These are phyloP conservation scores for Falco biarmicus DNA, from an alignment of 2,797 vertebrate genomes.

Conservation along the genomic window DNA sequence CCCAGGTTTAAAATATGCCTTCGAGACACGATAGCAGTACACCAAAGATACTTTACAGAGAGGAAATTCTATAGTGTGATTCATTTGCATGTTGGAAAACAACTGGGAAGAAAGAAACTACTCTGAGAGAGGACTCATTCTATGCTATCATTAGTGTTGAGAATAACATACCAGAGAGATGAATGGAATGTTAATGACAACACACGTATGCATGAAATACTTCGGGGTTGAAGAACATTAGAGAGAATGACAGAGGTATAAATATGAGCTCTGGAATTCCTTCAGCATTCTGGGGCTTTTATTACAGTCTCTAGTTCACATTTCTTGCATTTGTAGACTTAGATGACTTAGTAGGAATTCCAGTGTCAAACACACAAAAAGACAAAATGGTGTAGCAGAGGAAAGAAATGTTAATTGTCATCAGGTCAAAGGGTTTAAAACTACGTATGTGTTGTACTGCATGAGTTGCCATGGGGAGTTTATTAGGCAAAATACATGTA, in stretches of 20 bases:
- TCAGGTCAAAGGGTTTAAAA: neutral
- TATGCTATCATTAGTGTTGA: neutral
- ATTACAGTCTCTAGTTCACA: neutral
- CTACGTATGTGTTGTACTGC: neutral
- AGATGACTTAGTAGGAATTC: neutral
- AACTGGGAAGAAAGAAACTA: conserved; percentile 24
- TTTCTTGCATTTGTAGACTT: neutral
- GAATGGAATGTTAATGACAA: neutral
- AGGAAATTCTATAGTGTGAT: neutral
- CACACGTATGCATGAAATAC: neutral
- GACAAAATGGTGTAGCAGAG: neutral
- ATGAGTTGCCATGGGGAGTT: neutral
- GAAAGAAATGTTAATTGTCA: neutral
- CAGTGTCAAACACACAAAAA: neutral
- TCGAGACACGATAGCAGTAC: neutral
- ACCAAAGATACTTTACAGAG: neutral
- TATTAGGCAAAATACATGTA: neutral
- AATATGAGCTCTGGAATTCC: neutral
- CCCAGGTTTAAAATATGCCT: neutral
- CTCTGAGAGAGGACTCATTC: neutral
- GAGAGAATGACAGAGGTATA: neutral
- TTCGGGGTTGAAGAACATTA: neutral
- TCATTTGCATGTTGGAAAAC: conserved; percentile 41
- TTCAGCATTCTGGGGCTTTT: neutral
- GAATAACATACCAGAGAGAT: conserved; percentile 1